Conservation (phyloP, 1,140 invertebrate species). For the Branchinecta lynchi region DNA sequence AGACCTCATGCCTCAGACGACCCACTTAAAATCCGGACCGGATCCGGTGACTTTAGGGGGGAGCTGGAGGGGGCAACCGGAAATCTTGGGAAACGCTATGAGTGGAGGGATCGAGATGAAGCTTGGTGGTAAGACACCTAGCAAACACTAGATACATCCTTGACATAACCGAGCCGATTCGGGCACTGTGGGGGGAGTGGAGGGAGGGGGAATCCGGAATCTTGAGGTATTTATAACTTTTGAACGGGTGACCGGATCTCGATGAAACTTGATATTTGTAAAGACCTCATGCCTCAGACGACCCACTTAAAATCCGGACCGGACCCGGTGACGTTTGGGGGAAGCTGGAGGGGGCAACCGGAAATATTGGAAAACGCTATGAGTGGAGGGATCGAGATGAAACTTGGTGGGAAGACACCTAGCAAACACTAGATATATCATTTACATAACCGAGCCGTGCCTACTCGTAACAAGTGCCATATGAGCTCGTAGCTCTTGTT, state of each 20-base stretch:
- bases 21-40: background rate
- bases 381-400: slow-evolving; percentile 4
- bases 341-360: background rate
- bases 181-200: no score
- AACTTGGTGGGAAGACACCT: slow-evolving; percentile 4
- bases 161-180: no score
- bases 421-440: no score
- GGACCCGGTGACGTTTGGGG: slow-evolving; percentile 3
- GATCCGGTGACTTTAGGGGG: background rate
- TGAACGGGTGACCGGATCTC: no score
- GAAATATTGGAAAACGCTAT: background rate
- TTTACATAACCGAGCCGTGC: no score
- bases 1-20: background rate
- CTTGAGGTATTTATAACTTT: no score
- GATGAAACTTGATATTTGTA: no score
- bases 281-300: background rate
- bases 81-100: slow-evolving; percentile 1
- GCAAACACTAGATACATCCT: no score
- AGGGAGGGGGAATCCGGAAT: no score
- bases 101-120: slow-evolving; percentile 8
- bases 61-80: background rate
- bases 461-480: no score
- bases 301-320: background rate
- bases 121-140: no score
- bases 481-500: no score